Conservation (phyloP, 2,888 invertebrate species). For the Chrysotoxum bicinctum region DNA sequence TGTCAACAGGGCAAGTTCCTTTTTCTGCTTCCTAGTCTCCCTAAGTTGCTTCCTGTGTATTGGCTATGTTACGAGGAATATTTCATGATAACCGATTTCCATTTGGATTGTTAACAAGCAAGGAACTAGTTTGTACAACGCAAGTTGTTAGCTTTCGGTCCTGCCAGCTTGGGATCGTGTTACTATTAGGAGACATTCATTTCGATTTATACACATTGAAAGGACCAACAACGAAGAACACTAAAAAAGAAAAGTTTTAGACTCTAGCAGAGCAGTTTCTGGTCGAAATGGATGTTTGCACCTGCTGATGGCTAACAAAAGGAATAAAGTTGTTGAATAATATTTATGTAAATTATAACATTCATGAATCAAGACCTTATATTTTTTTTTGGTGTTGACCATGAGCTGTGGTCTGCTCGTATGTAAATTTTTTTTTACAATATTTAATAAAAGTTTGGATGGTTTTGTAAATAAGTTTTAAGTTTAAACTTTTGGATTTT, state of each 20-base stretch:
- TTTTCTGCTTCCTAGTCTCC: neutral
- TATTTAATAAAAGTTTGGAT: too few relatives aligned
- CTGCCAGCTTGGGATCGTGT: constrained; percentile 37
- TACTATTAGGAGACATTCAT: constrained; percentile 64
- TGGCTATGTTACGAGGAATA: constrained; percentile 36
- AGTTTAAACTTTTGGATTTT: too few relatives aligned
- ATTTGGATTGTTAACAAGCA: constrained; percentile 65
- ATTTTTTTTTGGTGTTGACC: neutral
- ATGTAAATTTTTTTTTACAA: too few relatives aligned
- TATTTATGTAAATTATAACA: constrained; percentile 1
- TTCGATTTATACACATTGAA: constrained; percentile 50
- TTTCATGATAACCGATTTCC: constrained; percentile 71
- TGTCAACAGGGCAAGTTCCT: constrained; percentile 41
- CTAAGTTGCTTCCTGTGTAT: neutral
- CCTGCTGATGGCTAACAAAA: constrained; percentile 23
- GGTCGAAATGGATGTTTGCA: constrained; percentile 8
- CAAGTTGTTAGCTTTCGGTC: constrained; percentile 22
- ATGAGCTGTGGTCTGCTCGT: too few relatives aligned
- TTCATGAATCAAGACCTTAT: neutral
- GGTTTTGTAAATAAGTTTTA: too few relatives aligned
- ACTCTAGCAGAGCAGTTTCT: neutral
- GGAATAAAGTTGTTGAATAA: constrained; percentile 17
- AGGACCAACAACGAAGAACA: neutral
- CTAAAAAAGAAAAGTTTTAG: neutral
- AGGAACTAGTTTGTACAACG: constrained; percentile 33